Conservation (phyloP, 2,113 vertebrate genomes). For the Vimba vimba region DNA sequence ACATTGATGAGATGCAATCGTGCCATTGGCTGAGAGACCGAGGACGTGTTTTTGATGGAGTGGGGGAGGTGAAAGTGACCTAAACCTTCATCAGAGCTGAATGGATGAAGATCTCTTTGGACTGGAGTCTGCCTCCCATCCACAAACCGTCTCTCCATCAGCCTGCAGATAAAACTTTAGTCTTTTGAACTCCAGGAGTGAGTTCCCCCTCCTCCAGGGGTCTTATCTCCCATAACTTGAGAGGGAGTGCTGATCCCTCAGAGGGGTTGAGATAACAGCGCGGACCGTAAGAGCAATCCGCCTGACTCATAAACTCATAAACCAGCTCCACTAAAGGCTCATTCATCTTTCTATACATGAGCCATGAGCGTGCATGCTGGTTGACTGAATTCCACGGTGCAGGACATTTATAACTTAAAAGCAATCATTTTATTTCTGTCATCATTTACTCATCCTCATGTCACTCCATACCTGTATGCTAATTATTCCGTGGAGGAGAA, state of each 20-base stretch:
- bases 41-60: slow-evolving; percentile 1
- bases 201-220: slow-evolving; percentile 57
- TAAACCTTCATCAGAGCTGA: slow-evolving; percentile 20
- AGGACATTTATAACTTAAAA: background rate
- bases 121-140: slow-evolving; percentile 65
- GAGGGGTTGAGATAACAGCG: slow-evolving; percentile 75
- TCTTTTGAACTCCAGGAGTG: slow-evolving; percentile 75
- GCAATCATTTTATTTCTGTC: background rate
- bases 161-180: slow-evolving; percentile 82
- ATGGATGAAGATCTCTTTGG: slow-evolving; percentile 42
- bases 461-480: background rate
- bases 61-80: slow-evolving; percentile 32
- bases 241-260: slow-evolving; percentile 79
- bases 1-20: background rate
- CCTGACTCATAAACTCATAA: slow-evolving; percentile 63
- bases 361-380: slow-evolving; percentile 14
- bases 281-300: slow-evolving; percentile 59
- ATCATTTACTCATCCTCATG: background rate
- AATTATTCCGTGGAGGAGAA: background rate
- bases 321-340: slow-evolving; percentile 25
- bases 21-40: background rate
- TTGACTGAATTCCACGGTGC: background rate
- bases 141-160: slow-evolving; percentile 75
- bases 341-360: slow-evolving; percentile 56
- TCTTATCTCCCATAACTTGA: slow-evolving; percentile 85